These are phyloP conservation scores for Galendromus occidentalis DNA, from an alignment of 1,140 invertebrate genomes.

Conservation along the genomic window DNA sequence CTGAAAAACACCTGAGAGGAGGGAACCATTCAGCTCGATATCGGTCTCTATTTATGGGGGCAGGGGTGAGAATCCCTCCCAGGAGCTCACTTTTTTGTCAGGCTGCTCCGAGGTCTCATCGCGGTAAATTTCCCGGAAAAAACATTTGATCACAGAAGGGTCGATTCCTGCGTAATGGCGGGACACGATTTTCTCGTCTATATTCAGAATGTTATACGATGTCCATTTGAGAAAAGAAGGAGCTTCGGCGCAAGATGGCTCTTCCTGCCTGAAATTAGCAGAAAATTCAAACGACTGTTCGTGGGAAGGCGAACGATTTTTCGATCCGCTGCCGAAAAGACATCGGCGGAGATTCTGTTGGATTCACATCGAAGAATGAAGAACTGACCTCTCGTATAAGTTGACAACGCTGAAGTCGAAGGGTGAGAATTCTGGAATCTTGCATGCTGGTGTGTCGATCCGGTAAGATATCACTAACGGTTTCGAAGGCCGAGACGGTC, in stretches of 20 bases:
- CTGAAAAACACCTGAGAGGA: background rate
- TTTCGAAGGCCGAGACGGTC: background rate
- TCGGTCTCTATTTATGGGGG: too few species aligned
- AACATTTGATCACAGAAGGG: background rate
- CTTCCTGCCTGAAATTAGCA: background rate
- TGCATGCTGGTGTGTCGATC: background rate
- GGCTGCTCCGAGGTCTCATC: background rate
- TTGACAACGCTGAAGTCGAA: background rate
- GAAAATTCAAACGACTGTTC: background rate
- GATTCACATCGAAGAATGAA: background rate
- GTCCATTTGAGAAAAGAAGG: slow-evolving; percentile 10
- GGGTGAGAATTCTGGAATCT: background rate
- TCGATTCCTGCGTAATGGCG: background rate
- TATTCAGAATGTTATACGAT: background rate
- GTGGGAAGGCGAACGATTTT: background rate
- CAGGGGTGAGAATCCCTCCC: too few species aligned
- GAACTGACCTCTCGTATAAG: background rate
- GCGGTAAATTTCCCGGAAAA: background rate
- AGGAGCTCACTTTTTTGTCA: background rate
- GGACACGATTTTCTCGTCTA: background rate
- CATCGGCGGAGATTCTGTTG: background rate
- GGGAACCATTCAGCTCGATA: background rate
- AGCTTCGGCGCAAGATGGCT: background rate
- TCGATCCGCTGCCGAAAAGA: background rate
- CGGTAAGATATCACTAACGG: slow-evolving; percentile 7